Conservation (phyloP, 2,888 invertebrate genomes). For the Ormyrus nitidulus region DNA sequence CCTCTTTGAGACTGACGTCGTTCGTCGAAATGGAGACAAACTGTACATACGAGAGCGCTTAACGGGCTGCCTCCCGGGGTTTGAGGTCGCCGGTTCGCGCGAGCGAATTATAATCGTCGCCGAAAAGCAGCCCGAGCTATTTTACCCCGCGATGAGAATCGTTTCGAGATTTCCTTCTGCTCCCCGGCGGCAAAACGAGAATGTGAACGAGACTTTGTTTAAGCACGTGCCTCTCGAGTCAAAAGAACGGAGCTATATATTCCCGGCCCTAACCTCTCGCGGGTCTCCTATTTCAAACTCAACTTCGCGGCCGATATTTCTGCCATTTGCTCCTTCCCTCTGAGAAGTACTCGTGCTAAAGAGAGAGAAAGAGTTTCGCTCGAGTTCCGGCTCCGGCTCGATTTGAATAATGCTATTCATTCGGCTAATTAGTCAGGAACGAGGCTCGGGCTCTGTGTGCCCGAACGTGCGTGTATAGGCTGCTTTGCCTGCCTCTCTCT, state of each 20-base stretch:
- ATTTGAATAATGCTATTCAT: constrained; percentile 63
- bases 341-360: background rate
- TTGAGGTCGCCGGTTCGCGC: constrained; percentile 18
- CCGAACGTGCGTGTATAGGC: too few relatives aligned
- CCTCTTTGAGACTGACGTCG: constrained; percentile 18
- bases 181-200: constrained; percentile 20
- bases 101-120: constrained; percentile 43
- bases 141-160: constrained; percentile 45
- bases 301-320: background rate
- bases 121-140: constrained; percentile 36
- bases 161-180: constrained; percentile 36
- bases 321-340: too few relatives aligned
- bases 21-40: background rate
- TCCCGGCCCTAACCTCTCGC: constrained; percentile 14
- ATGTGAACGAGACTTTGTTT: constrained; percentile 43
- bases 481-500: too few relatives aligned
- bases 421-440: constrained; percentile 55
- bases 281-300: constrained; percentile 15
- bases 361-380: background rate
- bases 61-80: background rate
- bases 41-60: too few relatives aligned
- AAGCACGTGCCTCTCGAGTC: constrained; percentile 29
- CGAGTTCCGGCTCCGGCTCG: constrained; percentile 19
- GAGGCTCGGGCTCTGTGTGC: too few relatives aligned
- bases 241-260: constrained; percentile 25